Evolutionary conservation across 2,797 vertebrate genomes (phyloP), one percentile per base, ranked within the genome.

Genomic region (Alca torda): DNA sequence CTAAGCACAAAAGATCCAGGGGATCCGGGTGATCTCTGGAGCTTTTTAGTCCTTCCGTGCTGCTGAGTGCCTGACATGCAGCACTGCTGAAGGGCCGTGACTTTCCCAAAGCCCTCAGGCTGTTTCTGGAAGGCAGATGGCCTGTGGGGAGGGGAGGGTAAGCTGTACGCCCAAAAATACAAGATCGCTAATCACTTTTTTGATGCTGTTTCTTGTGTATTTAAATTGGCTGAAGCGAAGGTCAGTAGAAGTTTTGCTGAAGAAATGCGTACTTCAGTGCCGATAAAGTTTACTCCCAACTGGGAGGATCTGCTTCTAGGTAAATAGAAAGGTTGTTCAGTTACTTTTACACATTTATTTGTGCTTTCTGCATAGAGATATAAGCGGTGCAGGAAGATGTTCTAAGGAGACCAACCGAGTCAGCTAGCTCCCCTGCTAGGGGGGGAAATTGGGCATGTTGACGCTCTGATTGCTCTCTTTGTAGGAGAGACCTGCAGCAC

Each of bases 341-440:
- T 43, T 74, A 20, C 56, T 69, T 30, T 43, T 83, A 14, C 31
- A 20, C 31, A 20, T 65, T 54, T 39, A 28, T 75, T 65, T 54
- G 18, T 79, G 54, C 39, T 59, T 70, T 59, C 51, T 1, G 10
- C 35, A 6, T 33, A 45, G 18, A 50, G 51, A 11, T 53, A 19
- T 43, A 48, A 65, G 37, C 0, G 0, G 56, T 16, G n/a, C 39
- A 26, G 23, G 35, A 33, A 12, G 30, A 13, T 70, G 16, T 35
- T 59, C 26, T 41, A 2, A n/a, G 74, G 51, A 70, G 24, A 23
- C 33, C 65, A 18, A 54, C 25, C 18, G 20, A 11, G 50, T 43
- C 23, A 17, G 8, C 4, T 26, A 18, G 16, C 33, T 61, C 6
- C 17, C 14, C 24, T 5, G 0, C 33, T 30, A 0, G 1, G 19